phyloP scores from a whole-genome alignment of 2,888 invertebrate species.

The Coleophora flavipennella region DNA sequence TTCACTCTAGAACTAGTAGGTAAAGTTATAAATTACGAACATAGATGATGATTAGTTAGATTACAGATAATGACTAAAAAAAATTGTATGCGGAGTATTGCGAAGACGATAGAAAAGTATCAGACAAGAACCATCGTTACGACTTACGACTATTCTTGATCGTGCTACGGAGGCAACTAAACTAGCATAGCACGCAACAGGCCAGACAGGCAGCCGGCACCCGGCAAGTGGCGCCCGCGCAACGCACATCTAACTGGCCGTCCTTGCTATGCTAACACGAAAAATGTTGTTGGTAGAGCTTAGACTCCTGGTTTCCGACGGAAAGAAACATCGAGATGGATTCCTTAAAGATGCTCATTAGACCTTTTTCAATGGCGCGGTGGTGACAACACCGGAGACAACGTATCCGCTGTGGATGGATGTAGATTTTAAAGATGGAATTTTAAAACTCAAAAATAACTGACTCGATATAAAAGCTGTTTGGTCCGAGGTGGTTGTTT shows the following conservation, averaged over 20 bases:
- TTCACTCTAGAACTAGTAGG: conserved; percentile 5
- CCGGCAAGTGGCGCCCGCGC: conserved; percentile 46
- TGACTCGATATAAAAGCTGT: conserved; percentile 39
- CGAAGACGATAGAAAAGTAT: conserved; percentile 27
- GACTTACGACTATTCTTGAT: conserved; percentile 67
- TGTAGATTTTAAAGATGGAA: conserved; percentile 54
- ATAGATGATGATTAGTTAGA: conserved; percentile 40
- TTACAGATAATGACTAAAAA: too few species aligned
- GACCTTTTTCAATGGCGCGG: conserved; percentile 36
- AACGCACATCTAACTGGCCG: conserved; percentile 34
- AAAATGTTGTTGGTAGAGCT: conserved; percentile 33
- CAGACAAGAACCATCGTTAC: conserved; percentile 37
- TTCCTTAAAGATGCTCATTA: conserved; percentile 37
- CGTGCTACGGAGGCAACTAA: conserved; percentile 61
- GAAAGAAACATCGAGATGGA: conserved; percentile 44
- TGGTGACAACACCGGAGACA: conserved; percentile 63
- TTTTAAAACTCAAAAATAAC: conserved; percentile 47
- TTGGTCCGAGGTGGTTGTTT: too few species aligned
- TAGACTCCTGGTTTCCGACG: conserved; percentile 51
- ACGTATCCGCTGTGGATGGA: conserved; percentile 56
- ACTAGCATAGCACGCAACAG: conserved; percentile 30
- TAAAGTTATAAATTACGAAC: conserved; percentile 32
- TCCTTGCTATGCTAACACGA: too few species aligned
- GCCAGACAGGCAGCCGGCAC: conserved; percentile 2
- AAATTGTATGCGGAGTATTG: too few species aligned